These are phyloP conservation scores for Molothrus aeneus DNA, from an alignment of 2,797 vertebrate species.

Conservation along the genomic window DNA sequence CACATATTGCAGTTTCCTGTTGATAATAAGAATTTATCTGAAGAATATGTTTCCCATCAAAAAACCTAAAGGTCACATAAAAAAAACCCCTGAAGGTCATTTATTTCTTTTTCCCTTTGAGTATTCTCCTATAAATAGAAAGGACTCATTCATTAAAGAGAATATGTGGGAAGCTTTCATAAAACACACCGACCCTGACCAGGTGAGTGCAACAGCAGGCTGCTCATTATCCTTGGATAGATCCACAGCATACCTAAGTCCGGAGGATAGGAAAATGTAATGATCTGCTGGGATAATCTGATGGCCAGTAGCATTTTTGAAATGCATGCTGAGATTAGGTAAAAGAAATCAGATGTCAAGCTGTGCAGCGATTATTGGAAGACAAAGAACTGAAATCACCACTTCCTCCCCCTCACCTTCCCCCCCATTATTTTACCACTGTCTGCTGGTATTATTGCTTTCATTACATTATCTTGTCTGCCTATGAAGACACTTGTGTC, in stretches of 20 bases:
- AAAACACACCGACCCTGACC: conserved; percentile 12
- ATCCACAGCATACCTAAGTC: conserved; percentile 24
- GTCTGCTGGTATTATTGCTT: conserved; percentile 2
- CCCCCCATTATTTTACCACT: conserved; percentile 8
- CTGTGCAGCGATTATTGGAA: conserved; percentile 50
- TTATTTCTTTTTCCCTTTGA: not conserved
- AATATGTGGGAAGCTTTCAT: conserved; percentile 26
- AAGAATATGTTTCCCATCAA: not conserved
- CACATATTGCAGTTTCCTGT: not conserved
- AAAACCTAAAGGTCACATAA: not conserved
- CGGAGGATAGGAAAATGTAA: conserved; percentile 44
- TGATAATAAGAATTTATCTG: not conserved
- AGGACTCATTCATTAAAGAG: conserved; percentile 40
- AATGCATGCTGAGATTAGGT: conserved; percentile 61
- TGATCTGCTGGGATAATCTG: conserved; percentile 61
- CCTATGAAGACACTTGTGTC: not conserved
- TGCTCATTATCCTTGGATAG: conserved; percentile 57
- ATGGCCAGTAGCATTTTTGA: conserved; percentile 58
- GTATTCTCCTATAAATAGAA: not conserved
- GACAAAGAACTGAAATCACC: conserved; percentile 46
- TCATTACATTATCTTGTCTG: conserved; percentile 14
- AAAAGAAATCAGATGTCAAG: conserved; percentile 54
- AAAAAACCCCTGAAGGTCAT: not conserved
- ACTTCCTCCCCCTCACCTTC: not conserved
- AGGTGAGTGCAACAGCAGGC: conserved; percentile 61